These are phyloP conservation scores for Charina bottae DNA, from an alignment of 2,113 vertebrate genomes.

Conservation along the genomic window DNA sequence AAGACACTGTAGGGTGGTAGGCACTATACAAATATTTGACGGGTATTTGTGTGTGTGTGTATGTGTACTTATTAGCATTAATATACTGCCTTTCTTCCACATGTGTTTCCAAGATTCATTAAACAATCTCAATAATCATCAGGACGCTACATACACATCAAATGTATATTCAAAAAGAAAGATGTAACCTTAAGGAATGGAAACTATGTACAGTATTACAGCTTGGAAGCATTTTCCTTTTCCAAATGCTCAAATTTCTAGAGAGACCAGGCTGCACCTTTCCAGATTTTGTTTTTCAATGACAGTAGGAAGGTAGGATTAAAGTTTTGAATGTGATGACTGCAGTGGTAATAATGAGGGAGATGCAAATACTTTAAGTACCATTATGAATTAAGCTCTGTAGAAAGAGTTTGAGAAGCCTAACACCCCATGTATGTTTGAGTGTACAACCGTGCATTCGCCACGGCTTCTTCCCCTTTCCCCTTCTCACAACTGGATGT, in stretches of 20 bases:
- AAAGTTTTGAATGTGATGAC: not conserved
- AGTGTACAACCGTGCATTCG: not conserved
- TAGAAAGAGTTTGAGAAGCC: constrained; percentile 19
- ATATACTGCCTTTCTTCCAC: not conserved
- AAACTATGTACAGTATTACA: not conserved
- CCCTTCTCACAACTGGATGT: constrained; percentile 62
- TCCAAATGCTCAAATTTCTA: not conserved
- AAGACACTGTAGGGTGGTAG: not conserved
- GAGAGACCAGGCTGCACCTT: constrained; percentile 4
- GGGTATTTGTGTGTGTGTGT: not conserved
- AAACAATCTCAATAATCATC: not conserved
- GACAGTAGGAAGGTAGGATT: not conserved
- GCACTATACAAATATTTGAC: not conserved
- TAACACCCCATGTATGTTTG: not conserved
- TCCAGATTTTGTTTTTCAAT: not conserved
- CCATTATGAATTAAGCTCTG: not conserved
- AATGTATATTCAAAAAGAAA: not conserved
- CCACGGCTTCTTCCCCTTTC: constrained; percentile 27
- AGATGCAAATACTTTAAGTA: not conserved
- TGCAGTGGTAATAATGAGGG: not conserved
- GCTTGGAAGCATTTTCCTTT: not conserved
- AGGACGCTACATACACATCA: not conserved
- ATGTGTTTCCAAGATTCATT: not conserved
- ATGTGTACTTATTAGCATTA: not conserved
- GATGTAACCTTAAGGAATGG: not conserved